Evolutionary conservation across 2,113 vertebrate species (phyloP).

Genomic region (Microtus pennsylvanicus): DNA sequence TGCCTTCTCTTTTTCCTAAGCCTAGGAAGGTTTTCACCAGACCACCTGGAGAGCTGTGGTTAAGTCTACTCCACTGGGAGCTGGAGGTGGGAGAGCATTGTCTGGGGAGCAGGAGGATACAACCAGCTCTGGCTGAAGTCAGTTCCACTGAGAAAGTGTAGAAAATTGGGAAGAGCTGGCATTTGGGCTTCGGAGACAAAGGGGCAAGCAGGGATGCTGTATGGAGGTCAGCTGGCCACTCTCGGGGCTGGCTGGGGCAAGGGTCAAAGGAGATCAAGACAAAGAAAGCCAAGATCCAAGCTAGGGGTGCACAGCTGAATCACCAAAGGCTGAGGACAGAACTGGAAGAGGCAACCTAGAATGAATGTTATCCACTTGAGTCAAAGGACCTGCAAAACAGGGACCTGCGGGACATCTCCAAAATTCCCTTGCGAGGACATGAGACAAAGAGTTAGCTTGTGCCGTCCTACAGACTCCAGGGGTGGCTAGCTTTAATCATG

Average conservation of each 20-base stretch:
- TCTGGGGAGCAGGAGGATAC: neutral
- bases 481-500: neutral
- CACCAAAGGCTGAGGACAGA: neutral
- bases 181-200: neutral
- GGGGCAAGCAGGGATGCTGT: no score
- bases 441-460: neutral
- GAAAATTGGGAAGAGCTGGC: neutral
- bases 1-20: neutral
- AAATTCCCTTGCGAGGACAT: neutral
- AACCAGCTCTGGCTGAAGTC: neutral
- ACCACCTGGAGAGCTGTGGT: neutral
- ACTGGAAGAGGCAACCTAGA: neutral
- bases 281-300: neutral
- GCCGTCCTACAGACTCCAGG: no score
- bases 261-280: neutral
- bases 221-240: no score
- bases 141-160: neutral
- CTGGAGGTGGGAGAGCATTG: neutral
- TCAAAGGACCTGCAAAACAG: neutral
- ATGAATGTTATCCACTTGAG: neutral
- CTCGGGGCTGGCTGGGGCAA: neutral
- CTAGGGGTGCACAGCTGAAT: neutral
- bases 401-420: neutral
- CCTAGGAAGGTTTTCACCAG: neutral
- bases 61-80: neutral